These are phyloP conservation scores for Falcaria lacertinaria DNA, from an alignment of 2,888 invertebrate species.

Conservation along the genomic window DNA sequence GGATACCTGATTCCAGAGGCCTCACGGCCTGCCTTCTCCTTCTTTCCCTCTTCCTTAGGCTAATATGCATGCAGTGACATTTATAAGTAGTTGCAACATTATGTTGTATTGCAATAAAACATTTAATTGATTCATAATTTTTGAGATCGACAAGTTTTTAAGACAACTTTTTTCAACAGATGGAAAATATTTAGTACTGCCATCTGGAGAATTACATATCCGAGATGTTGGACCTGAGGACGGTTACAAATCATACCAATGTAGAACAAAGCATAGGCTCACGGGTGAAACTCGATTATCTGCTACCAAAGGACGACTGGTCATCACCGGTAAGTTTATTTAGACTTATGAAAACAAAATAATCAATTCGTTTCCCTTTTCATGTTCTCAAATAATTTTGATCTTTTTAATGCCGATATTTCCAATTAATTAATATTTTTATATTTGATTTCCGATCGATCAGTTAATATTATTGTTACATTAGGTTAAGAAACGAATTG, in stretches of 20 bases:
- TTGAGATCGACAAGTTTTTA: background rate
- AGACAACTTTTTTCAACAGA: too few relatives aligned
- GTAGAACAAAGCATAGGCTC: constrained; percentile 94
- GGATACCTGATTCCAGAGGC: constrained; percentile 75
- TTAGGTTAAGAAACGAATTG: constrained; percentile 5
- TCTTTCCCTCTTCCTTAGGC: constrained; percentile 78
- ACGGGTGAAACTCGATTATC: constrained; percentile 96
- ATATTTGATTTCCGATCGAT: too few relatives aligned
- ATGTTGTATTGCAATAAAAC: constrained; percentile 43
- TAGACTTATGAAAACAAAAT: constrained; percentile 11
- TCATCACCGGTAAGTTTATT: constrained; percentile 93
- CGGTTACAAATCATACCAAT: constrained; percentile 95
- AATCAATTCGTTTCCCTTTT: constrained; percentile 23
- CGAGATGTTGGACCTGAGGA: constrained; percentile 97
- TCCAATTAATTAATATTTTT: too few relatives aligned
- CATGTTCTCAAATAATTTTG: constrained; percentile 3
- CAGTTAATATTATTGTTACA: too few relatives aligned
- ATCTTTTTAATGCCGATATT: background rate
- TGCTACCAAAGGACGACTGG: constrained; percentile 95
- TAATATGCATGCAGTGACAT: constrained; percentile 61
- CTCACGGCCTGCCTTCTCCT: constrained; percentile 80
- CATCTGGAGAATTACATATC: constrained; percentile 97
- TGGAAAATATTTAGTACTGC: constrained; percentile 96
- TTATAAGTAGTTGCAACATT: constrained; percentile 70
- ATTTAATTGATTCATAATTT: constrained; percentile 7